Base-by-base conservation (phyloP, 1,140 invertebrate genomes). In the Dysdera silvatica region DNA sequence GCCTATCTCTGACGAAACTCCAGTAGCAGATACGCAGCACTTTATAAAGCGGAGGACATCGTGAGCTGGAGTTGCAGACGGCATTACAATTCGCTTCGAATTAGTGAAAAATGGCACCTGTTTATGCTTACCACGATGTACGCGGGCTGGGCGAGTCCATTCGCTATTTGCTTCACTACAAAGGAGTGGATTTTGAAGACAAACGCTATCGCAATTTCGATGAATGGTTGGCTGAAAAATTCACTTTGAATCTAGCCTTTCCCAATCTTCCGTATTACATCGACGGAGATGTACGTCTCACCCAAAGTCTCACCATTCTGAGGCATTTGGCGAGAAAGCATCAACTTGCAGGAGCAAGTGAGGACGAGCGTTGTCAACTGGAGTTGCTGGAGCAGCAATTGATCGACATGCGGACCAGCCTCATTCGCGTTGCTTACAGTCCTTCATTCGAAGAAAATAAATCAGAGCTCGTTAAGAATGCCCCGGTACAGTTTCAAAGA, bases 121-220 rank as follows among this genome's bases (percentile, higher is more conserved):
- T 43, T 16, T 32, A 68, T 14, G 66, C 45, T 12, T 87, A 87
- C 67, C 89, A 87, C 71, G 78, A 84, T 49, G 68, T 83, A 0
- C 82, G 81, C 63, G 87, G 83, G 48, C 74, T 87, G 12, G 87
- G 75, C 2, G 87, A 91, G 71, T 79, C 86, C 7, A 84, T 87
- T 52, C 80, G 89, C 37, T 84, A 85, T 53, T 70, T 92, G 3
- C 73, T 91, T 0, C 81, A 80, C 41, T 87, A 89, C 74, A 82
- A 80, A 6, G 81, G 78, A 49, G 76, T 84, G 18, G 79, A 83
- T 28, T 91, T 85, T 70, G 84, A 87, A 71, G 88, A 91, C 43
- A 72, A 72, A 26, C 60, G 63, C 7, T 75, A 76, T 55, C 68
- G 69, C 0, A 66, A 68, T 55, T 70, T 59, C 37, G 68, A 71